phyloP scores from a whole-genome alignment of 2,888 invertebrate genomes.

The Drosophila multiciliata region DNA sequence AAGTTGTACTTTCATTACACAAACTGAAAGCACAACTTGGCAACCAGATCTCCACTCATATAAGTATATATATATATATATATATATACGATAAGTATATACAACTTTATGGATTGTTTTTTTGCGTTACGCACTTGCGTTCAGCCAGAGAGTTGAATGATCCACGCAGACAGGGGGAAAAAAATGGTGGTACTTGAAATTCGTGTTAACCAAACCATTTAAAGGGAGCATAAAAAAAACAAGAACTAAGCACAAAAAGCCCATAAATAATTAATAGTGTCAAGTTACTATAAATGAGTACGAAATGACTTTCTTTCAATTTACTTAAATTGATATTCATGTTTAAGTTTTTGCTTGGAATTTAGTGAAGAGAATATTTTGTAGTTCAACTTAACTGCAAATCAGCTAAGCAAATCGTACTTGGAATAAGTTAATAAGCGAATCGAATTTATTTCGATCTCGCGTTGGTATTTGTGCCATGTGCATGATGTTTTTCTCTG shows the following conservation, averaged over 20 bases:
- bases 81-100: background rate
- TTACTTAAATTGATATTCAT: background rate
- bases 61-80: background rate
- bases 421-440: too few relatives aligned
- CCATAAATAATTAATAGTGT: too few relatives aligned
- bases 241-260: background rate
- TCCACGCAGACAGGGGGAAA: slow-evolving; percentile 3
- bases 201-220: background rate
- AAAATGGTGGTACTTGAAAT: background rate
- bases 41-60: background rate
- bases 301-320: background rate
- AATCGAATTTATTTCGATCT: background rate
- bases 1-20: slow-evolving; percentile 22
- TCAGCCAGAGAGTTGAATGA: slow-evolving; percentile 38
- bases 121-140: slow-evolving; percentile 64
- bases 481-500: background rate
- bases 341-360: background rate
- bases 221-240: background rate
- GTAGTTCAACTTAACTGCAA: background rate
- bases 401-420: background rate
- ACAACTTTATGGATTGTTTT: slow-evolving; percentile 28
- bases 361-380: background rate
- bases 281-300: background rate
- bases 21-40: background rate
- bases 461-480: background rate